phyloP scores from a whole-genome alignment of 2,888 invertebrate species.

The Watsonalla cultraria region DNA sequence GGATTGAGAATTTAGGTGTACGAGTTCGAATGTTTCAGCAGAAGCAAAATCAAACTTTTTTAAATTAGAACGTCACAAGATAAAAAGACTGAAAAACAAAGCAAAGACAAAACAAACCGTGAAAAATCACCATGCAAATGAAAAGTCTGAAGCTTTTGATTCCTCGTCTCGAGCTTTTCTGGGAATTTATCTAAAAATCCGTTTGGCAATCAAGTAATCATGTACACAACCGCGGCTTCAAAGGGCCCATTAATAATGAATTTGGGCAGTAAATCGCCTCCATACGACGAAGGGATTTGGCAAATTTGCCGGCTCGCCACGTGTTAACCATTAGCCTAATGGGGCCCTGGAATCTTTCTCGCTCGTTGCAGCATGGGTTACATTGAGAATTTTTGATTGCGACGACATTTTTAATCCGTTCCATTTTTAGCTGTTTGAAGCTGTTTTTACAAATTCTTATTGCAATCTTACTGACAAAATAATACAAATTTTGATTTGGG shows the following conservation, averaged over 20 bases:
- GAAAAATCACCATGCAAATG: background rate
- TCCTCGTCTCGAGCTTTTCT: background rate
- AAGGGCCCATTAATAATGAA: conserved; percentile 72
- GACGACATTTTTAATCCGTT: background rate
- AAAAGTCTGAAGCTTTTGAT: background rate
- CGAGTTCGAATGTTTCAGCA: no score
- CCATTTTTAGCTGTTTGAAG: background rate
- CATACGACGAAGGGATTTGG: conserved; percentile 70
- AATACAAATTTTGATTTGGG: no score
- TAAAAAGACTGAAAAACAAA: background rate
- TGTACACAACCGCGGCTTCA: conserved; percentile 50
- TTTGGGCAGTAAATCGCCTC: conserved; percentile 73
- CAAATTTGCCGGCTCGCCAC: conserved; percentile 49
- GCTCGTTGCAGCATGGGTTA: conserved; percentile 28
- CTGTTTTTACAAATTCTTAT: no score
- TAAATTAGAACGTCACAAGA: no score
- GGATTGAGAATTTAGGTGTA: no score
- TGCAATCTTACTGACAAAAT: no score
- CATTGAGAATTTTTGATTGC: conserved; percentile 5
- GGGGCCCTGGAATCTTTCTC: conserved; percentile 60
- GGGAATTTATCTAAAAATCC: conserved; percentile 41
- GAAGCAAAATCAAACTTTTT: no score
- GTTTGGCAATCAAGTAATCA: conserved; percentile 62
- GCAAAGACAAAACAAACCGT: background rate
- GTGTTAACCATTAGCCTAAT: conserved; percentile 73